phyloP scores from a whole-genome alignment of 1,140 invertebrate genomes.

The Achatina immaculata region DNA sequence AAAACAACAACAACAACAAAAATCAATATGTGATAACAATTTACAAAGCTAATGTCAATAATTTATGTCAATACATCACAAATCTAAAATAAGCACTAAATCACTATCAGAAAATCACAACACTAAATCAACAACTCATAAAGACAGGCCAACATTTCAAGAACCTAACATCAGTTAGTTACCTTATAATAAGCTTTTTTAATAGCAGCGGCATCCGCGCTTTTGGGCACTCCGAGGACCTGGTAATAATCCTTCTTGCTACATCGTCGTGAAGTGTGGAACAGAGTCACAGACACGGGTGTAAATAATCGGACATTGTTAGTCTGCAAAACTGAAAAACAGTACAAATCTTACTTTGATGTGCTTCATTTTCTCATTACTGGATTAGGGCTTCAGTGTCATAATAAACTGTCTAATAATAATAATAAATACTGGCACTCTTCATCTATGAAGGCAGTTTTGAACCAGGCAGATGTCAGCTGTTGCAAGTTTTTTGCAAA shows the following conservation, averaged over 20 bases:
- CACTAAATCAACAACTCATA: too few relatives aligned
- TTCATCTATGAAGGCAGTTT: neutral
- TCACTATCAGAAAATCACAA: neutral
- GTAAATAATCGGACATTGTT: neutral
- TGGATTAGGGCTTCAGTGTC: neutral
- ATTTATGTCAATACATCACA: neutral
- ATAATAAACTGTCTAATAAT: neutral
- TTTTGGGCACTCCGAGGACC: constrained; percentile 89
- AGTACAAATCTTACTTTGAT: neutral
- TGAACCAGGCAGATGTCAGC: neutral
- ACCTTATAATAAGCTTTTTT: constrained; percentile 97
- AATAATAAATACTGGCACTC: neutral
- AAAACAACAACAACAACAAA: too few relatives aligned
- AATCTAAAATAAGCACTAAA: neutral
- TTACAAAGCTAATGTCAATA: too few relatives aligned
- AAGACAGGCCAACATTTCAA: too few relatives aligned
- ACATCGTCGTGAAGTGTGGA: constrained; percentile 35
- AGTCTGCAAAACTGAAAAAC: neutral
- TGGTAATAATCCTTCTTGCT: constrained; percentile 90
- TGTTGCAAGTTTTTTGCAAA: too few relatives aligned
- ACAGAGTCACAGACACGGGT: neutral
- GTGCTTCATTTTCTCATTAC: neutral
- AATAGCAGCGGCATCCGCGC: constrained; percentile 90
- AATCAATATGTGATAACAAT: too few relatives aligned
- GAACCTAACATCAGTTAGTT: too few relatives aligned